Base-by-base conservation (phyloP, 2,888 invertebrate species). In the Agonum fuliginosum region DNA sequence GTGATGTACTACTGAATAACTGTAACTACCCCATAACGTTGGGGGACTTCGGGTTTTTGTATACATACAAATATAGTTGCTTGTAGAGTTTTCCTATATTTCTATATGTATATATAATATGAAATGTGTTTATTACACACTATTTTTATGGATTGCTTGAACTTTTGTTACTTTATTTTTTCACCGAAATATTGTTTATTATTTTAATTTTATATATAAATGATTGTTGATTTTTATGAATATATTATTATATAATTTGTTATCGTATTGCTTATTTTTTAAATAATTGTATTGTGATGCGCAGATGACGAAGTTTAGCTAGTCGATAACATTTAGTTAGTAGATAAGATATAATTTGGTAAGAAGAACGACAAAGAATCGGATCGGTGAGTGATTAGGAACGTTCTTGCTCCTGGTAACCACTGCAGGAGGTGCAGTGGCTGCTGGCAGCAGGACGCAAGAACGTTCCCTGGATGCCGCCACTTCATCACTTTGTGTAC, bases 151-250 rank as follows among this genome's bases (percentile, higher is more conserved):
- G 76, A 76, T 76, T 76, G 76, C 76, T 76, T 76, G 12, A 72
- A 79, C 78, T 79, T 78, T 78, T 80, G 79, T 80, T 80, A 79
- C 79, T 81, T 80, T 81, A 81, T 81, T 81, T 81, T 81, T 81
- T 81, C 81, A 81, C 80, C 78, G 79, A 79, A 78, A 79, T 78
- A 78, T 78, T 76, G 78, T 76, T 76, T 78, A 75, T 78, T 71
- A 77, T 65, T 79, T 69, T 79, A 80, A 65, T 80, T 80, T 78
- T 78, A 69, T 69, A 69, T 48, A 80, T 80, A 78, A 78, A 79
- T 78, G 78, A 79, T 78, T 79, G 75, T 79, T 78, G 75, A 74
- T 79, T 78, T 79, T 80, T 79, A 79, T 79, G 73, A 79, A 79
- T 79, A 80, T 79, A 80, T 79, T 78, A 78, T 79, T 78, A 77